A percentile compares a stretch with the other conserved stretches of the same genome.
These are phyloP conservation scores for Morus bassanus DNA, from an alignment of 2,797 vertebrate genomes.

Conservation along the genomic window DNA sequence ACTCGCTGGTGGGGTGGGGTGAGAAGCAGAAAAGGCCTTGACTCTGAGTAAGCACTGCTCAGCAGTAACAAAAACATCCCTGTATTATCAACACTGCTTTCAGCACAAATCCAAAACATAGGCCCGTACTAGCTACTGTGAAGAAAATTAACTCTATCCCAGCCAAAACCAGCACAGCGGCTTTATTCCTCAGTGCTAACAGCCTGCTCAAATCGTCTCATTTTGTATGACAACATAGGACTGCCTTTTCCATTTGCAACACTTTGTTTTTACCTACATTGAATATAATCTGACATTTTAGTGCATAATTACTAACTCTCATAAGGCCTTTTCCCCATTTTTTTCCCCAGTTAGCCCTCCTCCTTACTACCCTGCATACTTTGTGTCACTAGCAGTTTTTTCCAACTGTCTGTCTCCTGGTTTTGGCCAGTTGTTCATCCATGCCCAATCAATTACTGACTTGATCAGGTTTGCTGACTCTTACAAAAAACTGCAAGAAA, in stretches of 20 bases:
- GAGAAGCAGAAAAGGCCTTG: too few species aligned
- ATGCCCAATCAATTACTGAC: neutral
- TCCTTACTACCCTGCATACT: neutral
- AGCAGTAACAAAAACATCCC: too few species aligned
- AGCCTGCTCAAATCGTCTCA: neutral
- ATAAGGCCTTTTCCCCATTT: neutral
- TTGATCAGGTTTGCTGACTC: neutral
- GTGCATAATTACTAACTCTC: neutral
- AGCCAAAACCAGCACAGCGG: too few species aligned
- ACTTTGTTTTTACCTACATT: neutral
- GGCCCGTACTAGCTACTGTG: too few species aligned
- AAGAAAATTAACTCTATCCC: too few species aligned
- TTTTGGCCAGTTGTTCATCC: neutral
- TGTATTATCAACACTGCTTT: too few species aligned
- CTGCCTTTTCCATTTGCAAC: neutral
- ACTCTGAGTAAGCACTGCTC: too few species aligned
- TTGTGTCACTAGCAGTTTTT: neutral
- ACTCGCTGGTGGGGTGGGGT: too few species aligned
- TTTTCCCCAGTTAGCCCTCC: neutral
- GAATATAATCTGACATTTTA: neutral
- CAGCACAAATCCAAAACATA: too few species aligned
- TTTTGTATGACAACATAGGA: neutral
- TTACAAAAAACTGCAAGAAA: neutral
- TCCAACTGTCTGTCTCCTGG: neutral
- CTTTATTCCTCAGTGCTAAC: neutral